phyloP scores from a whole-genome alignment of 1,140 invertebrate genomes.

The Olivierus martensii region DNA sequence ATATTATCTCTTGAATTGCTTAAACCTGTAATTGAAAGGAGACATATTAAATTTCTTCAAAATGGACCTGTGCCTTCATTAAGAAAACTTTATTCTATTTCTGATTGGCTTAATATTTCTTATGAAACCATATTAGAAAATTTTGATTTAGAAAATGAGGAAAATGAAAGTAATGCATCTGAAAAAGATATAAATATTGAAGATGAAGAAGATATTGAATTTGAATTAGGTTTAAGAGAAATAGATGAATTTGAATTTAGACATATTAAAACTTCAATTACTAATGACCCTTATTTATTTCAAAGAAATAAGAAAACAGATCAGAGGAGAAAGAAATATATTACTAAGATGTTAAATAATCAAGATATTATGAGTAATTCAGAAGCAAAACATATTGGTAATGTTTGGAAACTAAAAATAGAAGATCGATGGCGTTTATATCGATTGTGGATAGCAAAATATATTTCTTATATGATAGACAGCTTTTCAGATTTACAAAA shows the following conservation, averaged over 20 bases:
- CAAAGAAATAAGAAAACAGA: neutral
- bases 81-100: neutral
- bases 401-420: constrained; percentile 1
- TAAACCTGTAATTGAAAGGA: neutral
- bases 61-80: neutral
- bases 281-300: neutral
- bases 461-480: neutral
- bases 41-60: neutral
- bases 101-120: neutral
- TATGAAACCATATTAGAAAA: neutral
- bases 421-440: constrained; percentile 3
- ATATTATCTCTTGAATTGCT: neutral
- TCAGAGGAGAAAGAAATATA: neutral
- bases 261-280: neutral
- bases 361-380: neutral
- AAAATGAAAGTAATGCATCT: neutral
- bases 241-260: constrained; percentile 3
- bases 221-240: neutral
- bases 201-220: constrained; percentile 3
- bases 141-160: neutral
- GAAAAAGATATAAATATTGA: neutral
- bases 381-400: neutral
- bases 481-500: neutral
- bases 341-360: neutral
- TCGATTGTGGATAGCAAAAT: constrained; percentile 1